These are phyloP conservation scores for Siniperca knerii DNA, from an alignment of 2,113 vertebrate genomes.

Conservation along the genomic window DNA sequence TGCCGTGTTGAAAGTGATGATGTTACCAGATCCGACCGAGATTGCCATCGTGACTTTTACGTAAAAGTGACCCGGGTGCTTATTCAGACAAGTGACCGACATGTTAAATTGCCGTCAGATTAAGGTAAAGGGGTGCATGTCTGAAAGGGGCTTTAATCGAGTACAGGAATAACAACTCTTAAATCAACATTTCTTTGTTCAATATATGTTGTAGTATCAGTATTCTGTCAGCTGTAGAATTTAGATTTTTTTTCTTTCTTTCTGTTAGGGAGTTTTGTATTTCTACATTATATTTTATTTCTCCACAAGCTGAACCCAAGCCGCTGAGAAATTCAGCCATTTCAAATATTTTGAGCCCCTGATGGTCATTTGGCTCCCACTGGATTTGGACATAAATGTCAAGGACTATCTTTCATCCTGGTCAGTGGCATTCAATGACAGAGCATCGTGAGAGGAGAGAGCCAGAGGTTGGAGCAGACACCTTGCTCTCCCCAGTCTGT, in stretches of 20 bases:
- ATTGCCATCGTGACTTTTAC: too few relatives aligned
- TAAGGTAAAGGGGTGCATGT: not conserved
- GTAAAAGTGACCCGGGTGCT: too few relatives aligned
- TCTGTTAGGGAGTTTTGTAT: not conserved
- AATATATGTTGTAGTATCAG: not conserved
- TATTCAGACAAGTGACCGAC: too few relatives aligned
- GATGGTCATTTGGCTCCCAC: constrained; percentile 36
- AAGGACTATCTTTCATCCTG: constrained; percentile 54
- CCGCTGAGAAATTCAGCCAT: not conserved
- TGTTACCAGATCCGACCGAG: too few relatives aligned
- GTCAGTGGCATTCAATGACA: constrained; percentile 37
- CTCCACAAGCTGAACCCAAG: not conserved
- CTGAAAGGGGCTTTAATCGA: not conserved
- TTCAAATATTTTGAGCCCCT: constrained; percentile 19
- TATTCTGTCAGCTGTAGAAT: not conserved
- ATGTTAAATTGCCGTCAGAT: not conserved
- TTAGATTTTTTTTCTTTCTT: not conserved
- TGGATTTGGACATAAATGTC: constrained; percentile 56
- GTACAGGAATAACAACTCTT: not conserved
- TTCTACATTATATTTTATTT: not conserved
- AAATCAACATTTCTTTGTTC: not conserved
- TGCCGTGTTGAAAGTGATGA: too few relatives aligned
- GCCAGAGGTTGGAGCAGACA: constrained; percentile 37
- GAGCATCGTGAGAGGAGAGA: constrained; percentile 21
- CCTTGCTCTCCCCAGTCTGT: constrained; percentile 47